Percentiles rank a stretch among this genome's conserved stretches.
phyloP scores from a whole-genome alignment of 2,888 invertebrate genomes.

The Pristionchus fissidentatus region DNA sequence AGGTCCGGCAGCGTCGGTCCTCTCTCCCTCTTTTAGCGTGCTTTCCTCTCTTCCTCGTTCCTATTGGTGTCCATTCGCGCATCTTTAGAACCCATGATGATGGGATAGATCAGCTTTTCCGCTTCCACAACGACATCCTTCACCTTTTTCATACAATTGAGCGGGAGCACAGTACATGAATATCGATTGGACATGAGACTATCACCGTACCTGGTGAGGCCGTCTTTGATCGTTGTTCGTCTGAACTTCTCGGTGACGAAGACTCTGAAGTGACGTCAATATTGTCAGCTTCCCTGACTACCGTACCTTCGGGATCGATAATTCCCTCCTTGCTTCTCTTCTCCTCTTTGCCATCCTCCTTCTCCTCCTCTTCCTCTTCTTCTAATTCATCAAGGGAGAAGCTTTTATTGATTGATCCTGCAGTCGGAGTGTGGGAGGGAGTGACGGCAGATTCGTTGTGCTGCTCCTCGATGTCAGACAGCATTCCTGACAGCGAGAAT shows the following conservation, averaged over 20 bases:
- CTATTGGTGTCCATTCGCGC: too few relatives aligned
- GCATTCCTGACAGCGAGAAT: slow-evolving; percentile 49
- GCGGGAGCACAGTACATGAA: not conserved
- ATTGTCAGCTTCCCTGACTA: not conserved
- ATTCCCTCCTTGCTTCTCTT: not conserved
- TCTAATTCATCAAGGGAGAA: slow-evolving; percentile 47
- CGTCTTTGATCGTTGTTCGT: not conserved
- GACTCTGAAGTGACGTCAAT: not conserved
- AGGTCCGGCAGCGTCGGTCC: too few relatives aligned
- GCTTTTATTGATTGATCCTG: not conserved
- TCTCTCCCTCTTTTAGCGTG: too few relatives aligned
- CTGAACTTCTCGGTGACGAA: not conserved
- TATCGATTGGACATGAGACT: not conserved
- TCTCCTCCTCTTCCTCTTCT: slow-evolving; percentile 47
- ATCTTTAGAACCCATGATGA: too few relatives aligned
- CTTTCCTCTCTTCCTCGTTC: too few relatives aligned
- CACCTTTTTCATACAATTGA: too few relatives aligned
- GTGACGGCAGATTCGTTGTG: slow-evolving; percentile 49
- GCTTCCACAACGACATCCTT: too few relatives aligned
- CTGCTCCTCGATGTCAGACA: slow-evolving; percentile 63
- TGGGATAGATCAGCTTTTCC: too few relatives aligned
- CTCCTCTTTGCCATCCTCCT: not conserved
- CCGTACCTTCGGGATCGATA: not conserved
- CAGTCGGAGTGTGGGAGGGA: not conserved
- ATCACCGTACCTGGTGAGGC: slow-evolving; percentile 5